Percentiles rank a stretch among this genome's conserved stretches.
phyloP scores from a whole-genome alignment of 2,888 invertebrate species.

The Agrypnus murinus region DNA sequence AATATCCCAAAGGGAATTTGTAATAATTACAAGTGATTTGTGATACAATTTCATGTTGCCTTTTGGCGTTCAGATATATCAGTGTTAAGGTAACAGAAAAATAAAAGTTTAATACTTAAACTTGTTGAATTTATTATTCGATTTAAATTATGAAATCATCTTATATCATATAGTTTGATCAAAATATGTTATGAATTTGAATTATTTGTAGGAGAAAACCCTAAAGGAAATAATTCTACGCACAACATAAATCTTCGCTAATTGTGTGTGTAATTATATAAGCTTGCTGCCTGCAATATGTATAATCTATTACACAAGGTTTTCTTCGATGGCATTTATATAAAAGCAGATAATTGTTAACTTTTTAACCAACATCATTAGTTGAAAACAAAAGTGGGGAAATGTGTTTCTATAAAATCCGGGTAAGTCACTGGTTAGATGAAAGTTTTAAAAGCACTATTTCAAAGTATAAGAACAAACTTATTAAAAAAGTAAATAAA shows the following conservation, averaged over 20 bases:
- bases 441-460: too few relatives aligned
- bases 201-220: slow-evolving; percentile 1
- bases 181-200: background rate
- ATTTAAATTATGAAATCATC: slow-evolving; percentile 14
- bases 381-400: too few relatives aligned
- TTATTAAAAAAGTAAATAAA: too few relatives aligned
- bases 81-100: slow-evolving; percentile 25
- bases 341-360: too few relatives aligned
- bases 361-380: too few relatives aligned
- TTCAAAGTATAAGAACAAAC: too few relatives aligned
- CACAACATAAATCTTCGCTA: background rate
- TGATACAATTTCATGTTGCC: slow-evolving; percentile 25
- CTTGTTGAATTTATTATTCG: slow-evolving; percentile 23
- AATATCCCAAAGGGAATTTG: slow-evolving; percentile 18
- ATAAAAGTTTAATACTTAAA: slow-evolving; percentile 22
- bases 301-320: too few relatives aligned
- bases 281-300: too few relatives aligned
- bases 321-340: too few relatives aligned
- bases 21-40: slow-evolving; percentile 31
- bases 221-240: background rate
- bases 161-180: slow-evolving; percentile 6
- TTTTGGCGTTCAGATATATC: slow-evolving; percentile 23
- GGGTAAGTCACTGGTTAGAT: too few relatives aligned
- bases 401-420: too few relatives aligned
- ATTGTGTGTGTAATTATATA: too few relatives aligned